These are phyloP conservation scores for Brachyptera putata DNA, from an alignment of 2,888 invertebrate species.

Conservation along the genomic window DNA sequence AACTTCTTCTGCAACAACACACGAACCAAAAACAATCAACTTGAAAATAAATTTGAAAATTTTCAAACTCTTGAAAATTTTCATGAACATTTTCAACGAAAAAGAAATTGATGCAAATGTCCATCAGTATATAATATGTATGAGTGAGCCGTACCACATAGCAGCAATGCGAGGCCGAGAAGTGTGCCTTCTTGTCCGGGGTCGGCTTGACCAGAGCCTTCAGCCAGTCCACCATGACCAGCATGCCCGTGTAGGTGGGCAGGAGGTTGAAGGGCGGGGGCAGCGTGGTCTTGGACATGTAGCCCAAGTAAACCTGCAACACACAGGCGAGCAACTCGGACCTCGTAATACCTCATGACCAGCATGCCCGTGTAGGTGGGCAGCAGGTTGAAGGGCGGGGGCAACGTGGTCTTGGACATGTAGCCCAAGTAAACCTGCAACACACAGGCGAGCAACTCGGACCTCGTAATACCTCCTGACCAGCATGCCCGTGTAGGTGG, in stretches of 20 bases:
- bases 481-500: conserved; percentile 38
- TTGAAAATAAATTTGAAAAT: too few relatives aligned
- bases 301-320: conserved; percentile 62
- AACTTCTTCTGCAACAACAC: too few relatives aligned
- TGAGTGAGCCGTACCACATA: conserved; percentile 43
- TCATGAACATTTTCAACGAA: too few relatives aligned
- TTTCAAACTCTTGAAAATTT: too few relatives aligned
- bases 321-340: too few relatives aligned
- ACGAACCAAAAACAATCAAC: too few relatives aligned
- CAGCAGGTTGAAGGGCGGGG: conserved; percentile 68
- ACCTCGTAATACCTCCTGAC: too few relatives aligned
- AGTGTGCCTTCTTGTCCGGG: conserved; percentile 45
- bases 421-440: conserved; percentile 69
- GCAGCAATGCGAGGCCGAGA: conserved; percentile 49
- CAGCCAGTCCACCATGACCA: conserved; percentile 49
- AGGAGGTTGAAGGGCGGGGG: conserved; percentile 68
- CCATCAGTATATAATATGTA: too few relatives aligned
- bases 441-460: too few relatives aligned
- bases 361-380: conserved; percentile 45
- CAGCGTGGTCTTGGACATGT: conserved; percentile 64
- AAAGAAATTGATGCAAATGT: too few relatives aligned
- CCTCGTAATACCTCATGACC: too few relatives aligned
- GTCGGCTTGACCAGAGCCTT: conserved; percentile 44
- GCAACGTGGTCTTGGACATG: conserved; percentile 63
- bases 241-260: conserved; percentile 41